Evolutionary conservation across 2,797 vertebrate genomes (phyloP).

Genomic region (Serranus cabrilla): DNA sequence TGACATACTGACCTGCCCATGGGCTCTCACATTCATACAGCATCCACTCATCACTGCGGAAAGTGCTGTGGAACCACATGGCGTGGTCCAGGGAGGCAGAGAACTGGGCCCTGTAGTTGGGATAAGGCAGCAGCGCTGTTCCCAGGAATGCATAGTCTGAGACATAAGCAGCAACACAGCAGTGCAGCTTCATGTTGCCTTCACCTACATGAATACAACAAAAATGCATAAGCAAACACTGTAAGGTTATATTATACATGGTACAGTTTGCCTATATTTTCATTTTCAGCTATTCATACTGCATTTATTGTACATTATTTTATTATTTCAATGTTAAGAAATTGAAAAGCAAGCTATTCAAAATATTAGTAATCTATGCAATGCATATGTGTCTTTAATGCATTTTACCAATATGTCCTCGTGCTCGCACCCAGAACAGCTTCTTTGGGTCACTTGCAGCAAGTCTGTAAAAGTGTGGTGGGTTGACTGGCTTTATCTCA

Average conservation of each 20-base stretch:
- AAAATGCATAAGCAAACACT: neutral
- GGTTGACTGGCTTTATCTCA: slow-evolving; percentile 92
- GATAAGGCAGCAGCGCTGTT: slow-evolving; percentile 89
- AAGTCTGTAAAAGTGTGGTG: slow-evolving; percentile 70
- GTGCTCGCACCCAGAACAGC: slow-evolving; percentile 94
- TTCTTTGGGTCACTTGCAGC: slow-evolving; percentile 86
- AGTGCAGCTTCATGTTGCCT: slow-evolving; percentile 95
- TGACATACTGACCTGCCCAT: slow-evolving; percentile 90
- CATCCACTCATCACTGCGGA: slow-evolving; percentile 97
- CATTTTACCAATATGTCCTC: slow-evolving; percentile 91
- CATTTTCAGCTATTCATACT: too few species aligned
- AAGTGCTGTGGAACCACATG: slow-evolving; percentile 97
- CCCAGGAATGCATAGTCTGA: slow-evolving; percentile 93
- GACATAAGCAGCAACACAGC: slow-evolving; percentile 95
- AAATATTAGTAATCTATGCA: neutral
- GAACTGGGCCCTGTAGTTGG: slow-evolving; percentile 78
- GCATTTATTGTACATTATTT: too few species aligned
- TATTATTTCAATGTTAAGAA: too few species aligned
- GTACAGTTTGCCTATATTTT: neutral
- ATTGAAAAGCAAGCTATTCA: too few species aligned
- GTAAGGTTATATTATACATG: neutral
- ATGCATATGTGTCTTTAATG: neutral
- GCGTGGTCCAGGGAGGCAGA: slow-evolving; percentile 93
- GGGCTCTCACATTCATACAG: slow-evolving; percentile 96
- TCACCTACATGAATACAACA: slow-evolving; percentile 85